A percentile compares a stretch with the other conserved stretches of the same genome.
These are phyloP conservation scores for Caenorhabditis brenneri DNA, from an alignment of 1,140 invertebrate genomes.

Conservation along the genomic window DNA sequence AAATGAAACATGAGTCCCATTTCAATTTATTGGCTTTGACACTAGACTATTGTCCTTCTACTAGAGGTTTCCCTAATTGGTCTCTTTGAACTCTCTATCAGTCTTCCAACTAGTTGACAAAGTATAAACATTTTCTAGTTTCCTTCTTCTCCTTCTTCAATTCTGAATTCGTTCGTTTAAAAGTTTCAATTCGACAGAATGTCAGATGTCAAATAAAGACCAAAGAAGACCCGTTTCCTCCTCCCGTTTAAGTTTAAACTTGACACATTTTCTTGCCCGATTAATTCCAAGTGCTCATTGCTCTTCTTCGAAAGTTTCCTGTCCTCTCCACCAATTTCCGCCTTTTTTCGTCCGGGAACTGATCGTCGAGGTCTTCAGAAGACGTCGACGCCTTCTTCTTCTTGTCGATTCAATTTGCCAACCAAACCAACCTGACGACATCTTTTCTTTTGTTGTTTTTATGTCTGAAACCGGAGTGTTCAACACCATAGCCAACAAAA, in stretches of 20 bases:
- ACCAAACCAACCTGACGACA: background rate
- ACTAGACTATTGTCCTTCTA: too few relatives aligned
- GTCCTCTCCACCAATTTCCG: conserved; percentile 27
- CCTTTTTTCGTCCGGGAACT: conserved; percentile 6
- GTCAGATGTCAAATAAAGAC: conserved; percentile 35
- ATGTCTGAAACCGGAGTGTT: background rate
- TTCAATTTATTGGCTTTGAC: too few relatives aligned
- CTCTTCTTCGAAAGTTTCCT: background rate
- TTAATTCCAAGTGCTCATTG: conserved; percentile 38
- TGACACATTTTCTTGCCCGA: conserved; percentile 38
- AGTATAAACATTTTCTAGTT: too few relatives aligned
- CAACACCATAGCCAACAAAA: background rate
- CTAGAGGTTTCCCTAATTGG: too few relatives aligned
- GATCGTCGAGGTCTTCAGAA: conserved; percentile 12
- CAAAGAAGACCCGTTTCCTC: background rate
- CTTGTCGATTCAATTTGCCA: conserved; percentile 32
- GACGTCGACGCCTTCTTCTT: background rate
- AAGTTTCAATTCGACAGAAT: background rate
- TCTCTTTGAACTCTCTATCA: too few relatives aligned
- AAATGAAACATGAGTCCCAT: too few relatives aligned
- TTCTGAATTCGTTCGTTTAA: background rate
- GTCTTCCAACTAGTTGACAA: too few relatives aligned
- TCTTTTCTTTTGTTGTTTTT: conserved; percentile 1
- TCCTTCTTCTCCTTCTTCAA: too few relatives aligned
- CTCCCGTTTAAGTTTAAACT: too few relatives aligned